Conservation (phyloP, 2,888 invertebrate genomes). For the Nomada goodeniana region DNA sequence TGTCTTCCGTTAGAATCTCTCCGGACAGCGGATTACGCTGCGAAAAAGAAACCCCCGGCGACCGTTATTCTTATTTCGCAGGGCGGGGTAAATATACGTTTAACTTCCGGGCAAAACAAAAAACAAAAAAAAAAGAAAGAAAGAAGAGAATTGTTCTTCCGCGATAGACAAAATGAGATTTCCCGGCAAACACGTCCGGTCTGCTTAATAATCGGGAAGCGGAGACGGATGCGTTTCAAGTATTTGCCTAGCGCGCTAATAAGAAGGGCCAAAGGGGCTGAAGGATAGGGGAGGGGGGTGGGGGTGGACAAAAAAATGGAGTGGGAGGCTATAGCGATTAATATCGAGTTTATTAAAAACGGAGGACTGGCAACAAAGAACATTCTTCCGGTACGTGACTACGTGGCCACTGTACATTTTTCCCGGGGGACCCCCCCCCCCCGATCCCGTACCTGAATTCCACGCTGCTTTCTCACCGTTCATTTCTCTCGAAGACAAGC, state of each 20-base stretch:
- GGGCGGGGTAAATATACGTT: too few species aligned
- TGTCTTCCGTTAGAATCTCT: too few species aligned
- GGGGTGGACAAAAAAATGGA: background rate
- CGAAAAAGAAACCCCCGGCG: too few species aligned
- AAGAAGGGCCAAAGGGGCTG: constrained; percentile 7
- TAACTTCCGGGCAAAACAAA: too few species aligned
- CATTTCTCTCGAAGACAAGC: constrained; percentile 64
- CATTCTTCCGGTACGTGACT: constrained; percentile 56
- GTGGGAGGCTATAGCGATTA: constrained; percentile 51
- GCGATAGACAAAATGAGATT: constrained; percentile 62
- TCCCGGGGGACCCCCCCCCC: background rate
- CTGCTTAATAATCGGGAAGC: constrained; percentile 59
- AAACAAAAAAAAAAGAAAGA: background rate
- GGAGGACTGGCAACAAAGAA: constrained; percentile 63
- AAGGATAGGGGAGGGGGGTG: background rate
- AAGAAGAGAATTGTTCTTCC: constrained; percentile 62
- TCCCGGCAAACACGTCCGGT: constrained; percentile 60
- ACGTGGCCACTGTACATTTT: constrained; percentile 44
- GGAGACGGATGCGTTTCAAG: constrained; percentile 49
- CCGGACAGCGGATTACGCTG: too few species aligned
- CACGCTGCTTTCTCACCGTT: constrained; percentile 40
- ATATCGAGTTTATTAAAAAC: constrained; percentile 71
- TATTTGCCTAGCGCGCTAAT: constrained; percentile 57
- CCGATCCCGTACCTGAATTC: too few species aligned
- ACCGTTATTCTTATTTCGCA: too few species aligned